Base-by-base conservation (phyloP, 2,888 invertebrate genomes). In the Coelogynopora nodosa region DNA sequence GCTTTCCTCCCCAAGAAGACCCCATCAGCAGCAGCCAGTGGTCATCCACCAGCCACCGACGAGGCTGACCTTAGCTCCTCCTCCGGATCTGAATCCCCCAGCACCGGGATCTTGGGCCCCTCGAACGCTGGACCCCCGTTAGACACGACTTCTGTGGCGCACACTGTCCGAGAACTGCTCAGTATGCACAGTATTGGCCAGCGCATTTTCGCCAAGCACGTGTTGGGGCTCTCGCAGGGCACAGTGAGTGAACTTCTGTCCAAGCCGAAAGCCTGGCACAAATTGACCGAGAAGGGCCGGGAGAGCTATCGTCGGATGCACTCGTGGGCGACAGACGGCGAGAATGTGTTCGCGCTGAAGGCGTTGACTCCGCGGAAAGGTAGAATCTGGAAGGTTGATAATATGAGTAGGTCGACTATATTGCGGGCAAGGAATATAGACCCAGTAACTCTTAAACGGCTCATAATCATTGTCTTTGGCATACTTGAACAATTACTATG, bases 241-340 rank as follows among this genome's bases (percentile, higher is more conserved):
- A 99, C 99, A 29, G 98, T 99, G 83, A 97, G 97, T 89, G 99
- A 99, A 93, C 93, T 99, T 90, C 94, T 99, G 88, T 98, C 98
- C 89, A 99, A 99, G 92, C 99, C 99, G 86, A 98, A 99, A 92
- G 97, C 97, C 18, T 99, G 99, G 99, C 97, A 98, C 93, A 98
- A 98, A 93, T 93, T 99, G 91, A 99, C 99, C 87, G 99, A 99
- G 93, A 99, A 99, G 92, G 99, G 99, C 49, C 94, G 98, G 86
- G 99, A 99, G 93, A 98, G 98, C 90, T 99, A 99, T 93, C 94
- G 99, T 91, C 98, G 98, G 93, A 99, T 99, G 97, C 97, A 98
- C 93, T 97, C 97, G 90, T 99, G 99, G 99, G 97, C 98, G 89
- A 96, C 96, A 92, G 98, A 98, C 93, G 97, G 98, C 91, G 95